These are phyloP conservation scores for Hylyphantes graminicola DNA, from an alignment of 1,140 invertebrate genomes.

Conservation along the genomic window DNA sequence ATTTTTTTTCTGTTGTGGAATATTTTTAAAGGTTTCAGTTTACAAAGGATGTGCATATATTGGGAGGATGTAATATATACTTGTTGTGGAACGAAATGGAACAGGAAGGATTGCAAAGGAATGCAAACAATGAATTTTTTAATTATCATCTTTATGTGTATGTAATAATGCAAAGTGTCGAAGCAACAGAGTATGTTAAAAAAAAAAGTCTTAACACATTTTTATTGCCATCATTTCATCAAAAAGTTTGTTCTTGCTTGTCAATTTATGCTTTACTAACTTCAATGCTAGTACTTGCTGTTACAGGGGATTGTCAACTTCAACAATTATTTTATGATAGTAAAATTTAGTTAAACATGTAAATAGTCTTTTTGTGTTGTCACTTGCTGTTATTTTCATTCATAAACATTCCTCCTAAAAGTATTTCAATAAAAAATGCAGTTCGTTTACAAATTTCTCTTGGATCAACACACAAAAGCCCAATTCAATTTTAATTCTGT, in stretches of 20 bases:
- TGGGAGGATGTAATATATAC: slow-evolving; percentile 36
- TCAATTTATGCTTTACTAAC: slow-evolving; percentile 54
- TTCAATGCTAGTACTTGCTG: slow-evolving; percentile 49
- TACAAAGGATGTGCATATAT: slow-evolving; percentile 25
- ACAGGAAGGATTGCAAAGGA: slow-evolving; percentile 4
- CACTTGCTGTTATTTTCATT: too few species aligned
- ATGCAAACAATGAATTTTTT: slow-evolving; percentile 57
- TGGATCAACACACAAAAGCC: too few species aligned
- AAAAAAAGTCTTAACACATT: slow-evolving; percentile 36
- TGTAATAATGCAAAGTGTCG: slow-evolving; percentile 55
- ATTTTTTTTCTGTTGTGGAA: slow-evolving; percentile 40
- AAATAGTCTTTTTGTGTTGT: too few species aligned
- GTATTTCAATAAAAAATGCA: too few species aligned
- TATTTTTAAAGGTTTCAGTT: slow-evolving; percentile 35
- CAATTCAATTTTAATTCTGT: too few species aligned
- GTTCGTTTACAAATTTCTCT: too few species aligned
- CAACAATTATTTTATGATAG: too few species aligned
- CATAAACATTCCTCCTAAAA: too few species aligned
- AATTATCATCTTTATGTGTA: slow-evolving; percentile 55
- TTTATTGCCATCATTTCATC: slow-evolving; percentile 54
- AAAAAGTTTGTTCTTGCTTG: slow-evolving; percentile 37
- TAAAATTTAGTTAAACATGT: too few species aligned
- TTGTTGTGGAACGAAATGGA: slow-evolving; percentile 29
- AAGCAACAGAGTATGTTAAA: slow-evolving; percentile 48
- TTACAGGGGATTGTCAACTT: slow-evolving; percentile 44